phyloP scores from a whole-genome alignment of 2,888 invertebrate species.

The Heteromurus nitidus region DNA sequence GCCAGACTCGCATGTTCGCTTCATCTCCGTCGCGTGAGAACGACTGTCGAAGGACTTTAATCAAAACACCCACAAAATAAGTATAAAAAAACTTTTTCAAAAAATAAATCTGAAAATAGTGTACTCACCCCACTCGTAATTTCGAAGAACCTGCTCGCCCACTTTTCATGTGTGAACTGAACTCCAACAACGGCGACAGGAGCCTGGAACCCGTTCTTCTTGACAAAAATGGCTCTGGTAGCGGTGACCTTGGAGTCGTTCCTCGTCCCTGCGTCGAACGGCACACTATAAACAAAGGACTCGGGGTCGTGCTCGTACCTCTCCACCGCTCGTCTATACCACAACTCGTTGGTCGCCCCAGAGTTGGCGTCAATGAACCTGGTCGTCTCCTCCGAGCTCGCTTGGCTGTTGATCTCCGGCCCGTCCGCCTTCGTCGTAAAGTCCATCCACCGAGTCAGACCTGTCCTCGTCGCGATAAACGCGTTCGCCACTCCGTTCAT shows the following conservation, averaged over 20 bases:
- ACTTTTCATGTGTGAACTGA: slow-evolving; percentile 88
- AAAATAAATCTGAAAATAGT: not conserved
- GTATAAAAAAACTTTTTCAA: not conserved
- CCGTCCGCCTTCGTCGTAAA: slow-evolving; percentile 10
- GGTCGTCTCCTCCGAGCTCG: slow-evolving; percentile 74
- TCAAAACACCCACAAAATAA: not conserved
- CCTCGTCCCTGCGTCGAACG: slow-evolving; percentile 82
- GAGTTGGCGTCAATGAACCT: slow-evolving; percentile 84
- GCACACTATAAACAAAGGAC: slow-evolving; percentile 93
- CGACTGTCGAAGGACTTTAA: slow-evolving; percentile 20
- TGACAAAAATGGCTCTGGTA: slow-evolving; percentile 93
- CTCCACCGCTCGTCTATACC: slow-evolving; percentile 94
- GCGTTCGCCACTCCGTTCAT: slow-evolving; percentile 89
- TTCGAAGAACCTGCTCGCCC: slow-evolving; percentile 90
- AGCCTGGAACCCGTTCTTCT: slow-evolving; percentile 85
- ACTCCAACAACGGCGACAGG: slow-evolving; percentile 95
- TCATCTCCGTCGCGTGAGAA: not conserved
- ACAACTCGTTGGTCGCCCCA: slow-evolving; percentile 89
- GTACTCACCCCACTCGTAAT: slow-evolving; percentile 80
- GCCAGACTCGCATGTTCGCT: slow-evolving; percentile 84
- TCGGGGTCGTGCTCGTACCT: slow-evolving; percentile 90
- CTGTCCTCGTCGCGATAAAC: slow-evolving; percentile 93
- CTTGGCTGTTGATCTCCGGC: not conserved
- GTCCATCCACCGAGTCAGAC: slow-evolving; percentile 90
- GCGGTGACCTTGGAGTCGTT: slow-evolving; percentile 83